Percentiles rank a stretch among this genome's conserved stretches.
phyloP scores from a whole-genome alignment of 2,888 invertebrate species.

The Apotomis capreana region DNA sequence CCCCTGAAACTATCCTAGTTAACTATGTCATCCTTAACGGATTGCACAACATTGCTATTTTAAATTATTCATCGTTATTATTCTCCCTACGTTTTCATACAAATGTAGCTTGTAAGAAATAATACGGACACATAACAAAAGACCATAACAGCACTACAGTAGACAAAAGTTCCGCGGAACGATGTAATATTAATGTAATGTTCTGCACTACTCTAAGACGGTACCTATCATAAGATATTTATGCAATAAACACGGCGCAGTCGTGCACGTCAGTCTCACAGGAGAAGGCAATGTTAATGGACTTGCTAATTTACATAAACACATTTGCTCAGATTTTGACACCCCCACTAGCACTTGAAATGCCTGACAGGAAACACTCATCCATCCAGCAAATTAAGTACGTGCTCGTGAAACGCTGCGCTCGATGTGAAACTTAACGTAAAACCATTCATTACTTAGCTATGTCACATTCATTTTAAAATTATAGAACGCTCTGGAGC shows the following conservation, averaged over 20 bases:
- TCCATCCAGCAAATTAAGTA: conserved; percentile 34
- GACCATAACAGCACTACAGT: conserved; percentile 16
- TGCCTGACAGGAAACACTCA: conserved; percentile 64
- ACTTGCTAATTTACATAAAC: conserved; percentile 79
- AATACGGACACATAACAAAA: conserved; percentile 6
- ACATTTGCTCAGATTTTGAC: conserved; percentile 80
- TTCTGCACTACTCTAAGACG: conserved; percentile 43
- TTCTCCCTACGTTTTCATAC: background rate
- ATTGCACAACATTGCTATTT: background rate
- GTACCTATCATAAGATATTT: conserved; percentile 58
- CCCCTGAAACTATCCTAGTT: background rate
- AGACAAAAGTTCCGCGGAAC: conserved; percentile 32
- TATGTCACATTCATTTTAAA: background rate
- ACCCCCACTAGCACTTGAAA: conserved; percentile 74
- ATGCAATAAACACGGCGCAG: conserved; percentile 60
- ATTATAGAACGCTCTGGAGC: conserved; percentile 7
- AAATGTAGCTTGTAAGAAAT: background rate
- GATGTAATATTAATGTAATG: conserved; percentile 39
- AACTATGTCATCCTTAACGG: background rate
- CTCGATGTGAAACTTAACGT: background rate
- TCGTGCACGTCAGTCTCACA: conserved; percentile 55
- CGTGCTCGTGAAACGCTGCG: conserved; percentile 22
- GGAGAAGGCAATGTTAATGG: conserved; percentile 71
- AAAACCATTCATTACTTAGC: background rate
- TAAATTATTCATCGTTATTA: background rate